Evolutionary conservation across 2,113 vertebrate genomes (phyloP).

Genomic region (Elaphurus davidianus): DNA sequence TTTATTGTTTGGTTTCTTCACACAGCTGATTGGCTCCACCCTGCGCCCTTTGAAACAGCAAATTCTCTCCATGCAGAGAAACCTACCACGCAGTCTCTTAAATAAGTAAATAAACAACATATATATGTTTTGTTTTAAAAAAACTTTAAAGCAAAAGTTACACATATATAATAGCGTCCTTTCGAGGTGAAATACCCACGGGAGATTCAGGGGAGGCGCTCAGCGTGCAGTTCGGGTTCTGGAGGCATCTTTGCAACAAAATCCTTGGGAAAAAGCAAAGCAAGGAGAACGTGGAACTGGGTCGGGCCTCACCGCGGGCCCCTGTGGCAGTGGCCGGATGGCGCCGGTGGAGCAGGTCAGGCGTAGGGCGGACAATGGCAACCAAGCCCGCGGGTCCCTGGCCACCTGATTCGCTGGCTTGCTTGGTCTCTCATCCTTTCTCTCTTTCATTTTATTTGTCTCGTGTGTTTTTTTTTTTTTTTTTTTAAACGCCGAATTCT

Average conservation of each 20-base stretch:
- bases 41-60: slow-evolving; percentile 91
- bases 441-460: slow-evolving; percentile 62
- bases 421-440: slow-evolving; percentile 68
- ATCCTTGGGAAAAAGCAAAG: slow-evolving; percentile 79
- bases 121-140: slow-evolving; percentile 83
- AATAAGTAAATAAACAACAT: slow-evolving; percentile 98
- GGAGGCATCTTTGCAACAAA: slow-evolving; percentile 75
- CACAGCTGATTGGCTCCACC: slow-evolving; percentile 85
- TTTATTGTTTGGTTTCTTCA: slow-evolving; percentile 87
- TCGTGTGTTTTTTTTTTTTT: neutral
- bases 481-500: slow-evolving; percentile 45
- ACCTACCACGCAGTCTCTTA: slow-evolving; percentile 91
- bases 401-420: slow-evolving; percentile 64
- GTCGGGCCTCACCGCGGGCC: slow-evolving; percentile 25
- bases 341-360: neutral
- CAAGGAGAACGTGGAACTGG: slow-evolving; percentile 65
- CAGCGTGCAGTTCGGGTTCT: slow-evolving; percentile 73
- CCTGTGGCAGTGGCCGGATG: neutral
- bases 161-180: slow-evolving; percentile 85
- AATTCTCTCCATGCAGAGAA: slow-evolving; percentile 86
- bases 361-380: neutral
- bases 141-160: slow-evolving; percentile 89
- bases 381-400: neutral
- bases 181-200: slow-evolving; percentile 88
- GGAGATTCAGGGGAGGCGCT: slow-evolving; percentile 81